Evolutionary conservation across 1,140 invertebrate genomes (phyloP).

Genomic region (Tetramorium parvispinum): DNA sequence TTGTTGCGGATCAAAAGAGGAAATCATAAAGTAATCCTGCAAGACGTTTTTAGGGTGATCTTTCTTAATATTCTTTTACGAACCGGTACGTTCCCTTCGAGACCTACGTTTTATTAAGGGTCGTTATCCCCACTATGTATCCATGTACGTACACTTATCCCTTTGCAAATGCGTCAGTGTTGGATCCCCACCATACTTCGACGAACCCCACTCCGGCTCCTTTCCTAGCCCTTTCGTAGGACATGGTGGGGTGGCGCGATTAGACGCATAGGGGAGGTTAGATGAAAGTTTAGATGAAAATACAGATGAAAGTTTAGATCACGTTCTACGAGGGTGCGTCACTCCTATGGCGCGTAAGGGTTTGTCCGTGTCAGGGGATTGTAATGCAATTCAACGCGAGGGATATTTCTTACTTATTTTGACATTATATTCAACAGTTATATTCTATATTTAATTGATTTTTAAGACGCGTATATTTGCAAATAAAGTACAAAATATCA

Average conservation of each 20-base stretch:
- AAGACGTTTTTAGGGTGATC: slow-evolving; percentile 46
- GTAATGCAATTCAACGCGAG: not conserved
- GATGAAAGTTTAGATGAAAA: slow-evolving; percentile 84
- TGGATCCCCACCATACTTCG: slow-evolving; percentile 71
- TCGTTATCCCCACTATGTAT: slow-evolving; percentile 72
- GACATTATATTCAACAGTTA: no score
- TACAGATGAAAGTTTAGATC: slow-evolving; percentile 84
- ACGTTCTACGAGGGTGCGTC: slow-evolving; percentile 72
- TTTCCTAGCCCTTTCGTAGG: slow-evolving; percentile 80
- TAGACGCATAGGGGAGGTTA: slow-evolving; percentile 83
- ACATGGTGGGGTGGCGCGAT: slow-evolving; percentile 77
- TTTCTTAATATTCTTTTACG: slow-evolving; percentile 69
- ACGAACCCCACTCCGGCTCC: slow-evolving; percentile 65
- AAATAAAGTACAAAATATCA: not conserved
- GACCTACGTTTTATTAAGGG: slow-evolving; percentile 80
- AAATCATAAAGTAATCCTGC: slow-evolving; percentile 55
- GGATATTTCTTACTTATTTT: slow-evolving; percentile 5
- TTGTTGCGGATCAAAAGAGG: not conserved
- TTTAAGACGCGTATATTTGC: not conserved
- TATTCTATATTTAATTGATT: not conserved
- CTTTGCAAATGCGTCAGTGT: slow-evolving; percentile 69
- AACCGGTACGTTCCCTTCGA: slow-evolving; percentile 50
- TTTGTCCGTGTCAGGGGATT: not conserved
- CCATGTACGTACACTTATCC: slow-evolving; percentile 64
- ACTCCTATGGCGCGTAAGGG: slow-evolving; percentile 34